Evolutionary conservation across 2,797 vertebrate genomes (phyloP), one percentile per base, ranked within the genome.

Genomic region (Vultur gryphus): DNA sequence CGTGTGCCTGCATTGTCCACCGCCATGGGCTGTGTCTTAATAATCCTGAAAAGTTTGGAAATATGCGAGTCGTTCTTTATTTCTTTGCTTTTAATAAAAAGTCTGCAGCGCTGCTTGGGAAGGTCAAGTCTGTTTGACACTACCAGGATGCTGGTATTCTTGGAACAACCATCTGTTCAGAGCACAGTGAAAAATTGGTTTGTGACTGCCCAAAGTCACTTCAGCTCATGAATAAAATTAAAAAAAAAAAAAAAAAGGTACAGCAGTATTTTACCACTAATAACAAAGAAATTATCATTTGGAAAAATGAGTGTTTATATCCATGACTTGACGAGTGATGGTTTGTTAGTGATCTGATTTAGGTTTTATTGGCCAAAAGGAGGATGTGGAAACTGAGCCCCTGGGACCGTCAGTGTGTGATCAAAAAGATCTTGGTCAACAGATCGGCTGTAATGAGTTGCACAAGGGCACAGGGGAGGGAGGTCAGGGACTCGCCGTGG

Each of bases 131-230:
- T 94, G 80, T 82, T 51, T 94, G 87, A 89, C 94, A 93, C 43
- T 93, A 84, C 94, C 54, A 94, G 87, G 95, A 62, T 69, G 35
- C 81, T 70, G 88, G 28, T 96, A 82, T 96, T 97, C 95, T 96
- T 85, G 94, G 81, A 97, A 92, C 89, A 89, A 31, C 91, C 96
- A 90, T 90, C 93, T 95, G 91, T 84, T 97, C 94, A 82, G 87
- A 79, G 24, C 69, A 65, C 66, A 71, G 46, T 94, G 93, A 96
- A 96, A 97, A 94, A 97, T 76, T 62, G 81, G 64, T 71, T 71
- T 72, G 70, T 90, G 80, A 90, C 84, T 94, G 88, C 92, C 91
- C 90, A 67, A 92, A 89, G 94, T 96, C 94, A 93, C 77, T 96
- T 76, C n/a, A 88, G 87, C 85, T 95, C 80, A 13, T n/a, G 84